phyloP scores from a whole-genome alignment of 2,113 vertebrate genomes.

The Puntigrus tetrazona region DNA sequence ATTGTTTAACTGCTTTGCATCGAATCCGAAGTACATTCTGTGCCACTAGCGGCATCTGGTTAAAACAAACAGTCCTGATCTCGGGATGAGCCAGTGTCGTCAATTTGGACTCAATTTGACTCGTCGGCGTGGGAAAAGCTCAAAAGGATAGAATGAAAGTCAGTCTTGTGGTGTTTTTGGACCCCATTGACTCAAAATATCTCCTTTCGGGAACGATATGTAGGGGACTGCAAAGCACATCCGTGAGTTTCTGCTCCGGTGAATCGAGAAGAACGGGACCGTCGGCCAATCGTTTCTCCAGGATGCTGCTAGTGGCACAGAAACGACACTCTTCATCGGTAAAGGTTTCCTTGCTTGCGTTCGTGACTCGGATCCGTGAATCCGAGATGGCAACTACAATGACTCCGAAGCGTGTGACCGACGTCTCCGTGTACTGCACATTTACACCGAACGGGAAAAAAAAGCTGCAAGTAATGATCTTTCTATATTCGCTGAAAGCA shows the following conservation, averaged over 20 bases:
- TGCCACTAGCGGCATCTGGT: background rate
- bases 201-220: background rate
- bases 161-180: background rate
- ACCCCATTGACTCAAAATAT: background rate
- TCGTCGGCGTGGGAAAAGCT: background rate
- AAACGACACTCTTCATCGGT: background rate
- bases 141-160: background rate
- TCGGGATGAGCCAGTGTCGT: background rate
- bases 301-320: conserved; percentile 4
- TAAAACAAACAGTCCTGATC: background rate
- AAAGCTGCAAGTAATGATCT: background rate
- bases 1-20: conserved; percentile 47
- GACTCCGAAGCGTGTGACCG: background rate
- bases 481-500: background rate
- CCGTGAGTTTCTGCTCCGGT: background rate
- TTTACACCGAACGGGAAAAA: background rate
- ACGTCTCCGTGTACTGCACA: background rate
- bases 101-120: background rate
- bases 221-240: background rate
- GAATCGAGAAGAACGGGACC: background rate
- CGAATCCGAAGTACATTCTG: conserved; percentile 12
- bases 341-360: conserved; percentile 1
- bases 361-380: background rate
- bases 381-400: background rate
- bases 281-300: background rate